Conservation (phyloP, 2,888 invertebrate species). For the Onchidella celtica region DNA sequence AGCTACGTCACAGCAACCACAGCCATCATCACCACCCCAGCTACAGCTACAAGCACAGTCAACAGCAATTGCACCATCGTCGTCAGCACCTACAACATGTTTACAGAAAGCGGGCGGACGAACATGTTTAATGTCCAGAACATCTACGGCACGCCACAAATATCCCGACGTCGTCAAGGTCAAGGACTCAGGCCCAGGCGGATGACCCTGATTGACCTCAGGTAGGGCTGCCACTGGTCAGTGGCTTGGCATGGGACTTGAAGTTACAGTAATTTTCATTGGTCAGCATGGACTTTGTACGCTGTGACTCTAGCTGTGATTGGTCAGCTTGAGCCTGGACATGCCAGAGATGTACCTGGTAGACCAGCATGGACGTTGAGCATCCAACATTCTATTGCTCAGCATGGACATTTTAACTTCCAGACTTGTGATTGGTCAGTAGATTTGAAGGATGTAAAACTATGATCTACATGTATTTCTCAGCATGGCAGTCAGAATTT, state of each 20-base stretch:
- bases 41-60: background rate
- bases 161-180: slow-evolving; percentile 61
- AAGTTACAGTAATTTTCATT: too few species aligned
- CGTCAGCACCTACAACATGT: slow-evolving; percentile 11
- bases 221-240: slow-evolving; percentile 59
- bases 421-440: too few species aligned
- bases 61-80: background rate
- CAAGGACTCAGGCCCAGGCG: slow-evolving; percentile 60
- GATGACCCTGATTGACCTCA: slow-evolving; percentile 73
- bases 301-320: too few species aligned
- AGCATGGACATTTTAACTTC: too few species aligned
- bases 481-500: too few species aligned
- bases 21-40: background rate
- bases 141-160: slow-evolving; percentile 73
- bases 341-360: too few species aligned
- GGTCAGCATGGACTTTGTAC: too few species aligned
- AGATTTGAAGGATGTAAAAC: too few species aligned
- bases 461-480: too few species aligned
- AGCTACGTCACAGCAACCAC: background rate
- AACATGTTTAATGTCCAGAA: slow-evolving; percentile 74
- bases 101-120: slow-evolving; percentile 21
- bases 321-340: too few species aligned
- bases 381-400: too few species aligned
- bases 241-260: slow-evolving; percentile 20
- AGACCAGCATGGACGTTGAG: too few species aligned